Evolutionary conservation across 2,888 invertebrate species (phyloP), one percentile per base, ranked within the genome.

Genomic region (Globia sparganii): DNA sequence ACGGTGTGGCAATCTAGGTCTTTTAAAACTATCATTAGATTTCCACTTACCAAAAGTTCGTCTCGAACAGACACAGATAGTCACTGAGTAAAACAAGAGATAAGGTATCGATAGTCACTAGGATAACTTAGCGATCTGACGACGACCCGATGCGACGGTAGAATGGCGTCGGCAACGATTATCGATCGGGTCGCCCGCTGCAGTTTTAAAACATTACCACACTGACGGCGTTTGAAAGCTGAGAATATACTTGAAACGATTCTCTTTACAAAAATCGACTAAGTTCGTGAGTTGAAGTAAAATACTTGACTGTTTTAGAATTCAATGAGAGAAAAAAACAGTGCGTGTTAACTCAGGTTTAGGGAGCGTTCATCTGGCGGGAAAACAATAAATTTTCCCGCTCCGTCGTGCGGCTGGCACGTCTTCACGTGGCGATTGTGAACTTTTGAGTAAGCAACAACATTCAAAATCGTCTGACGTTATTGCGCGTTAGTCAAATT

Each of bases 181-280:
- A 49, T 49, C 15, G 67, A 67, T 49, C 49, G 15, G 49, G 25
- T 53, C 31, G 8, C 15, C 66, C 25, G 15, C 9, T 67, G 67
- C 67, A 67, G 46, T 67, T 67, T 67, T 67, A 46, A 25, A 8
- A 31, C 25, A 49, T 46, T 46, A 66, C 25, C 67, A 67, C 67
- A 67, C 67, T 49, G 25, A 25, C 46, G 31, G 25, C 4, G 46
- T 25, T 49, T 46, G 2, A 46, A 67, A 49, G 25, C 31, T 46
- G 15, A 49, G 31, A 31, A 49, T 18, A 67, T 34, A 49, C 15
- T 34, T 46, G 25, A 8, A 25, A 6, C 21, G 25, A 25, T 8
- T 13, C 4, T 46, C 13, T 13, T 31, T 13, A 66, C 43, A 13
- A 49, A 25, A 66, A 49, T 31, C 67, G 66, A 46, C 43, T 61